Base-by-base conservation (phyloP, 2,797 vertebrate genomes). In the Neosalanx taihuensis region DNA sequence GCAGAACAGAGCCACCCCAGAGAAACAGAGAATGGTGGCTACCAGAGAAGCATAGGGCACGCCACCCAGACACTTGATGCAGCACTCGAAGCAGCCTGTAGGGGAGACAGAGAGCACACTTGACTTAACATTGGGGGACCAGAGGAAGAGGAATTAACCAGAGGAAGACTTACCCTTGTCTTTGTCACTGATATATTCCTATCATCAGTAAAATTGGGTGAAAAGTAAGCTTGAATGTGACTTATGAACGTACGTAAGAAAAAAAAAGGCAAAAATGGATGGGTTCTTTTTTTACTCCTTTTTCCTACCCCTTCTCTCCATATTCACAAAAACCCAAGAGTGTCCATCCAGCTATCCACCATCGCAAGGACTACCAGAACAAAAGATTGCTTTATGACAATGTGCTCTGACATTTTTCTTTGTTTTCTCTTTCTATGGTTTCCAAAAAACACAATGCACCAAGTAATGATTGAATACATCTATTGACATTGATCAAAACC, bases 61-160 rank as follows among this genome's bases (percentile, higher is more conserved):
- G 66, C 97, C 96, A 70, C 97, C 97, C 90, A 99, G 93, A 93
- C 97, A 99, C 89, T 98, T 98, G 93, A 99, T 98, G 91, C 97
- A 99, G 92, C 97, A 99, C 91, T 99, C 97, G 81, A 97, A 98
- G 92, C 97, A 99, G 92, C 97, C 97, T 99, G 88, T 91, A 83
- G 80, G 72, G 82, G 82, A 64, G 83, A 84, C 33, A 75, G 70
- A 88, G 73, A 88, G 4, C 61, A 64, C 12, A 64, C 33, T n/a
- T 64, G 26, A n/a, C 41, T 66, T 10, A 67, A 13, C 41, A 46
- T 46, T 9, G 10, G 37, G 37, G 37, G 37, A 10, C 2, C 10
- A 9, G 30, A 56, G 10, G 18, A 31, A 9, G 30, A 56, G 10
- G 18, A 31, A 46, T 33, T 13, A 17, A 7, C 6, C 15, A 71